Conservation (phyloP, 1,140 invertebrate genomes). For the Camponotus floridanus region DNA sequence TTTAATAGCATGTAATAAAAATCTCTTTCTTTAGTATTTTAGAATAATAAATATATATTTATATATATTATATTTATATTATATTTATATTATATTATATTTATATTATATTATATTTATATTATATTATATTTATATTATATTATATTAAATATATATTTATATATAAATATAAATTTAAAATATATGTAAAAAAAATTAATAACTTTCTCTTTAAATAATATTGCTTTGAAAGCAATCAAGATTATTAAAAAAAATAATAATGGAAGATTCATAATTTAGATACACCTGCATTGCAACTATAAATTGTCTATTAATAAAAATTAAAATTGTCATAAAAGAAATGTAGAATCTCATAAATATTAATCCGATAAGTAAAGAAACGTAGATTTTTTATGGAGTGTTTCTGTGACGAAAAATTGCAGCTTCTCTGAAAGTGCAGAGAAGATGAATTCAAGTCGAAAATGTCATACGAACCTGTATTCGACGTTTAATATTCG, state of each 20-base stretch:
- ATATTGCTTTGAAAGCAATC: slow-evolving; percentile 34
- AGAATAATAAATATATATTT: neutral
- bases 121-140: too few species aligned
- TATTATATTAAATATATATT: too few species aligned
- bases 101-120: too few species aligned
- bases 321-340: neutral
- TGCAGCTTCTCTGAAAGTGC: slow-evolving; percentile 30
- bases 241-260: neutral
- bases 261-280: neutral
- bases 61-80: too few species aligned
- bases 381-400: neutral
- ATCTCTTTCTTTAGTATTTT: neutral
- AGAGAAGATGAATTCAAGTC: slow-evolving; percentile 42
- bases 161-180: too few species aligned
- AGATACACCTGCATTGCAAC: neutral
- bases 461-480: slow-evolving; percentile 70
- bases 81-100: too few species aligned
- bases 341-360: slow-evolving; percentile 10
- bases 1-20: neutral
- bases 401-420: neutral
- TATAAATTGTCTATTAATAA: slow-evolving; percentile 23
- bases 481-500: slow-evolving; percentile 16
- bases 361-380: slow-evolving; percentile 29
- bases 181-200: neutral
- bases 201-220: neutral